Base-by-base conservation (phyloP, 37 sponge, comb jelly and placozoan genomes). In the Chondrosia reniformis region DNA sequence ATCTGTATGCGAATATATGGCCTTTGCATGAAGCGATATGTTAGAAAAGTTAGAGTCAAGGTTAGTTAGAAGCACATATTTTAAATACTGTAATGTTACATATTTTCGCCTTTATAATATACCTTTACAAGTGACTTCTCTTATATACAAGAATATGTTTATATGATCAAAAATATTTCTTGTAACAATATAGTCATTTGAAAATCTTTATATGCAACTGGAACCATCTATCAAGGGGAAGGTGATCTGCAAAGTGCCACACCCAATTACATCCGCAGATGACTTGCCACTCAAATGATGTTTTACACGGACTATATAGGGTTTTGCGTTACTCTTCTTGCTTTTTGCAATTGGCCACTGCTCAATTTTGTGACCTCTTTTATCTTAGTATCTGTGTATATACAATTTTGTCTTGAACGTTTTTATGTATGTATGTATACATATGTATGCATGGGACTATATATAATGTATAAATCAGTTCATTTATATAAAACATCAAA, bases 171-270 rank as follows among this genome's bases (percentile, higher is more conserved):
- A 49, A 49, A 17, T 49, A 49, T 49, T 17, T 49, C 15, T 49
- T 49, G 15, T 49, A 17, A 49, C 17, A 49, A 17, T 17, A 49
- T 49, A 12, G 15, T 49, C 54, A 49, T 49, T 17, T 19, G 54
- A 49, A 17, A 17, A 49, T 17, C 15, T 17, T 49, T 49, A 12
- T 49, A 19, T 17, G 15, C 12, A 49, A 49, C n/a, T n/a, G n/a
- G n/a, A n/a, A n/a, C n/a, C n/a, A n/a, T n/a, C n/a, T n/a, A n/a
- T n/a, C 17, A 36, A 69, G 6, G 72, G 72, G 2, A 36, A 37
- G 4, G 43, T 69, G 17, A 41, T 69, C 1, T 69, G 72, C 72
- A 69, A 69, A 24, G 43, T 69, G 17, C 72, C 72, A n/a, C n/a
- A n/a, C n/a, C n/a, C n/a, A n/a, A n/a, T n/a, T n/a, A n/a, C n/a